Base-by-base conservation (phyloP, 2,888 invertebrate species). In the Shargacucullia verbasci region DNA sequence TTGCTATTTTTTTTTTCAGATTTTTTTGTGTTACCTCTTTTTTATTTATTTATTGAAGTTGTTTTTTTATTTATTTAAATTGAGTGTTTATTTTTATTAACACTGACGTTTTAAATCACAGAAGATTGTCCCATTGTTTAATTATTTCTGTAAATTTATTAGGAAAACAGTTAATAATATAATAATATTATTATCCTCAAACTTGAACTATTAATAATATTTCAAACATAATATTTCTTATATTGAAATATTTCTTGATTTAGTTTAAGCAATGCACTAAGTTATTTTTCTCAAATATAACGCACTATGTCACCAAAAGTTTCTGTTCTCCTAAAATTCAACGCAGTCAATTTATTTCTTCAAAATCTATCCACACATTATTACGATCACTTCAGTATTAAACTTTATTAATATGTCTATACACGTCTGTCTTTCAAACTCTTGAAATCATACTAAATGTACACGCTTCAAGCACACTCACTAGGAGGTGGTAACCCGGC, bases 391-490 rank as follows among this genome's bases (percentile, higher is more conserved):
- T 39, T 9, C 35, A 25, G 3, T 12, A 40, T 43, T 31, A 31
- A 44, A 31, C 10, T 20, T 10, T 9, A 25, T 4, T 25, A 33
- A 25, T 40, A 39, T 2, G 13, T 11, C 13, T n/a, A 39, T 13
- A 65, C 49, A 33, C 77, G 77, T 57, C 68, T 33, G 43, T 56
- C 8, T 37, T 31, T 20, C 20, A 29, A 50, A 45, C 48, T 54
- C 12, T 50, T 59, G 34, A 55, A 59, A 54, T 53, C 31, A 48
- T 44, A 76, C 77, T 76, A 71, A 76, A 73, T 48, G 33, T 54
- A 50, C 59, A 52, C 41, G 14, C 46, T 39, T 12, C 47, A 13
- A 43, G 47, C 47, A 12, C 35, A 53, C 49, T 49, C 46, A 56
- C 57, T 44, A 62, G 20, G 41, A 29, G 61, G 10, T 27, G 58